Evolutionary conservation across 2,888 invertebrate species (phyloP).

Genomic region (Tiliacea citrago): DNA sequence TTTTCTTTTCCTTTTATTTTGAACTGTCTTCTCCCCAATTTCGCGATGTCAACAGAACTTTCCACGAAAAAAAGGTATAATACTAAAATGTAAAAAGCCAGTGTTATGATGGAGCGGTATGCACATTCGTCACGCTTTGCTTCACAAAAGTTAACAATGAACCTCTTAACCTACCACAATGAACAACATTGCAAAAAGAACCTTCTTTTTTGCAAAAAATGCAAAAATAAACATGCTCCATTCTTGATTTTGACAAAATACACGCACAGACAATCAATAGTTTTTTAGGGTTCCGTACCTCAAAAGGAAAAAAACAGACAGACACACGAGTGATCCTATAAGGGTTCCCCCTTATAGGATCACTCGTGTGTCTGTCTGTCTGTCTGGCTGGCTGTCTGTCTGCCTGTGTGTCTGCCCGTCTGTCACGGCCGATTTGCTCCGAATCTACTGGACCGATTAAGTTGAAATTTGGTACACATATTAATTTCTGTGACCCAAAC

Average conservation of each 20-base stretch:
- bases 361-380: no score
- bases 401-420: no score
- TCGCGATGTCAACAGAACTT: slow-evolving; percentile 27
- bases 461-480: no score
- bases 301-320: no score
- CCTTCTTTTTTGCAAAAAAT: slow-evolving; percentile 48
- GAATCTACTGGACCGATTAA: no score
- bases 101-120: slow-evolving; percentile 58
- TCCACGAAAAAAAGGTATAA: slow-evolving; percentile 13
- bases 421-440: no score
- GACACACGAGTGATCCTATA: no score
- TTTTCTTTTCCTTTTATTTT: background rate
- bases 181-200: slow-evolving; percentile 61
- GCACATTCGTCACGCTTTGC: slow-evolving; percentile 59
- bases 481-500: no score
- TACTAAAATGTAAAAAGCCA: slow-evolving; percentile 34
- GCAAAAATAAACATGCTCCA: slow-evolving; percentile 42
- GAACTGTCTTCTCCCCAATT: background rate
- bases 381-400: no score
- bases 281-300: background rate
- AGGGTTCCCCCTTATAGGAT: no score
- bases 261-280: slow-evolving; percentile 53
- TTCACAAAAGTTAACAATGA: slow-evolving; percentile 60
- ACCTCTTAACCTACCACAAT: slow-evolving; percentile 65
- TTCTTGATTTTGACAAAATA: slow-evolving; percentile 61